Evolutionary conservation across 2,888 invertebrate genomes (phyloP).

Genomic region (Ichneumoninae sp.): DNA sequence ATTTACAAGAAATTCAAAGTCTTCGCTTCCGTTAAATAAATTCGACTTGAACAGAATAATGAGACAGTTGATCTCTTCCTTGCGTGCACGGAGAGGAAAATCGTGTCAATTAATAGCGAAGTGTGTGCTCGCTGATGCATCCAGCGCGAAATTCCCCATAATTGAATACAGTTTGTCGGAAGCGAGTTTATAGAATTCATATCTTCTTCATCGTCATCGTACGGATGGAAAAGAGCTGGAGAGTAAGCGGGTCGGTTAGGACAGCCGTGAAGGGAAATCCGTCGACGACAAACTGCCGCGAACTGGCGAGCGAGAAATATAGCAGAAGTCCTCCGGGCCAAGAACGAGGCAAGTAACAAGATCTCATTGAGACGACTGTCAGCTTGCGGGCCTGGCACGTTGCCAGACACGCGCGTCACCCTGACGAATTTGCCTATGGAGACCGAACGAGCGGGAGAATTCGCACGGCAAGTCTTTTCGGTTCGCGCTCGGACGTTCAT

Average conservation of each 20-base stretch:
- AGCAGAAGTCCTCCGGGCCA: neutral
- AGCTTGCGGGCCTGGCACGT: slow-evolving; percentile 68
- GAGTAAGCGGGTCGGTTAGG: slow-evolving; percentile 51
- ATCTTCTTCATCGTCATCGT: slow-evolving; percentile 21
- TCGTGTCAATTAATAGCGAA: slow-evolving; percentile 17
- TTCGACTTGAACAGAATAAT: neutral
- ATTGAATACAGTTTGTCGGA: slow-evolving; percentile 11
- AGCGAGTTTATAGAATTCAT: slow-evolving; percentile 19
- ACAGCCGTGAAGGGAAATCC: slow-evolving; percentile 69
- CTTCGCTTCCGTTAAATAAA: neutral
- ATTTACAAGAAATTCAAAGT: neutral
- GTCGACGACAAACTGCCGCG: slow-evolving; percentile 70
- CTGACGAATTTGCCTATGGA: slow-evolving; percentile 32
- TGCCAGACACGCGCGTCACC: slow-evolving; percentile 64
- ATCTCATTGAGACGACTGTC: slow-evolving; percentile 72
- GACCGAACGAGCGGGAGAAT: neutral
- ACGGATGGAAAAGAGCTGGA: slow-evolving; percentile 34
- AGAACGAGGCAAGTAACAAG: slow-evolving; percentile 71
- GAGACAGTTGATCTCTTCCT: neutral
- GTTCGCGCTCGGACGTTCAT: neutral
- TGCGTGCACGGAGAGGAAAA: neutral
- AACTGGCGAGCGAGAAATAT: slow-evolving; percentile 70
- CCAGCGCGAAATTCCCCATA: neutral
- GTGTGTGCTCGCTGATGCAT: neutral
- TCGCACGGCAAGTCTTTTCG: neutral